Percentiles rank a stretch among this genome's conserved stretches.
Conservation (phyloP, 2,113 vertebrate genomes). For the Heteronetta atricapilla region DNA sequence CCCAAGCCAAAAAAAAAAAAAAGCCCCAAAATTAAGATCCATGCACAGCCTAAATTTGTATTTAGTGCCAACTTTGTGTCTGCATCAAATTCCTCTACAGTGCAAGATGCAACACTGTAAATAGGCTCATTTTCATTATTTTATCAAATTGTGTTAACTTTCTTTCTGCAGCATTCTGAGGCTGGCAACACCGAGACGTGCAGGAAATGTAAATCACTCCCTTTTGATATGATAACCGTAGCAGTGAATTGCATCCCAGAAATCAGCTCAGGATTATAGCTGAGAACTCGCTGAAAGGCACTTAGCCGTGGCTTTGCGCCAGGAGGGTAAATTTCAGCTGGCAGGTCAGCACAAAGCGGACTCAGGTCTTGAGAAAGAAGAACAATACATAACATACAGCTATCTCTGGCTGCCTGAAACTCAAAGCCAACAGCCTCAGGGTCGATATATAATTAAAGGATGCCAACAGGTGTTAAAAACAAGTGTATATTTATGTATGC, state of each 20-base stretch:
- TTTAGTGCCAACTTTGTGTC: constrained; percentile 30
- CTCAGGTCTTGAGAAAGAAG: background rate
- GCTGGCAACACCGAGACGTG: constrained; percentile 41
- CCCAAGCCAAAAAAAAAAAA: background rate
- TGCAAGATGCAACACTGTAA: constrained; percentile 7
- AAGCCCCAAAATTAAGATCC: background rate
- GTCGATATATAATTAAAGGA: constrained; percentile 25
- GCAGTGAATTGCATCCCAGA: constrained; percentile 55
- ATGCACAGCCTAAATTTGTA: constrained; percentile 18
- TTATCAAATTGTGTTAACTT: constrained; percentile 63
- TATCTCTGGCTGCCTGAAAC: background rate
- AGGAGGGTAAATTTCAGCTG: constrained; percentile 49
- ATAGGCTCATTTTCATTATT: constrained; percentile 61
- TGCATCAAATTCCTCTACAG: constrained; percentile 37
- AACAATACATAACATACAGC: background rate
- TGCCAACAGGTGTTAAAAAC: constrained; percentile 50
- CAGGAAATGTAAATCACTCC: constrained; percentile 65
- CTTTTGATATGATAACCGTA: constrained; percentile 64
- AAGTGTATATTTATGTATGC: constrained; percentile 13
- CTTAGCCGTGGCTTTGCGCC: background rate
- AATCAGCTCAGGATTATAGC: constrained; percentile 63
- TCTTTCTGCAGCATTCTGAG: constrained; percentile 47
- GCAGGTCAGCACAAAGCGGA: background rate
- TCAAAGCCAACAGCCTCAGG: constrained; percentile 5
- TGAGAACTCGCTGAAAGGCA: constrained; percentile 43